Evolutionary conservation across 2,888 invertebrate species (phyloP), one percentile per base, ranked within the genome.

Genomic region (Tachystola acroxantha): DNA sequence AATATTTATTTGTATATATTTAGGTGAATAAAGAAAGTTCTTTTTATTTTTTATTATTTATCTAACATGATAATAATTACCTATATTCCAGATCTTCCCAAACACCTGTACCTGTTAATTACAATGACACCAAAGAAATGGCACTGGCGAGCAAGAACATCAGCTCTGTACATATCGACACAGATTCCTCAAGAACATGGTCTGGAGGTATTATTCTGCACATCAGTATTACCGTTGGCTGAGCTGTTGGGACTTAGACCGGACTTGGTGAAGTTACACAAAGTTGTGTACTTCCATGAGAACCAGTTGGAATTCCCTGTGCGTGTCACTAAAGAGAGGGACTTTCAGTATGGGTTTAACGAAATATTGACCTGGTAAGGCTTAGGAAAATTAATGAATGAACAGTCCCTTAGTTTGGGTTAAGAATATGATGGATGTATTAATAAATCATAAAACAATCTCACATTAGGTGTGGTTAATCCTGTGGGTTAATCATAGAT

Each of bases 201-300:
- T 3, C 89, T 80, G 67, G 88, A 88, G 48, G 75, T 88, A 27
- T 53, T 94, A 19, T 91, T 94, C 57, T 86, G 90, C 12, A 92
- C 92, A 54, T 92, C 91, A 2, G 91, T 93, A 2, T 64, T 93
- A 9, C 93, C 91, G 59, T 70, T 94, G 46, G 88, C 92, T 7
- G 93, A 94, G 64, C 70, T 94, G 12, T 47, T 93, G 20, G 92
- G 92, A 0, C 69, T 94, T 2, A 74, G 93, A 26, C 89, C 90
- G 2, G 92, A 93, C 64, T 71, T 94, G 28, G 71, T 67, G 1
- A 50, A 48, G 1, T 68, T 89, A 20, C 84, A 85, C 24, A 94
- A 93, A 71, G 84, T 93, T 12, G 76, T 94, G 0, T 94, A 93
- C 57, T 94, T 94, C 54, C 94, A 94, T 64, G 94, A 94, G 69